Conservation (phyloP, 23 tunicate species). For the Diplosoma virens region DNA sequence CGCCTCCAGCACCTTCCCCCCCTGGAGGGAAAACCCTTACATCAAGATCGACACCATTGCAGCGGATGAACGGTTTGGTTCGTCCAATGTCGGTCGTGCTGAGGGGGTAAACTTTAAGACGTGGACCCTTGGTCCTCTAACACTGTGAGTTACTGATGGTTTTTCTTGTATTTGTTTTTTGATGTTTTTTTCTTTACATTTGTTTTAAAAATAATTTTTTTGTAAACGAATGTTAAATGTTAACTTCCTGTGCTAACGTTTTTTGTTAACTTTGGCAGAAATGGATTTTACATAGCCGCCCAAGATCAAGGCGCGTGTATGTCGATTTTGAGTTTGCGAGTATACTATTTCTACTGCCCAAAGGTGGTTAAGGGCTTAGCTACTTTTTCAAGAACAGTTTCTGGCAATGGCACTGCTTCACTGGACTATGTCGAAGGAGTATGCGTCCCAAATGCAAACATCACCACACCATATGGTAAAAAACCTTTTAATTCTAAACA, state of each 20-base stretch:
- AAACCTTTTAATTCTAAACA: not conserved
- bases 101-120: slow-evolving; percentile 57
- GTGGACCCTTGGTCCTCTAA: slow-evolving; percentile 61
- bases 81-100: not conserved
- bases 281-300: slow-evolving; percentile 79
- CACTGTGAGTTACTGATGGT: slow-evolving; percentile 19
- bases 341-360: slow-evolving; percentile 79
- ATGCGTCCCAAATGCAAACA: slow-evolving; percentile 48
- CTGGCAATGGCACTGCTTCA: slow-evolving; percentile 65
- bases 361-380: slow-evolving; percentile 41
- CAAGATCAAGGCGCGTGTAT: slow-evolving; percentile 89
- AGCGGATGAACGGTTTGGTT: slow-evolving; percentile 57
- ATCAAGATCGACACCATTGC: slow-evolving; percentile 79
- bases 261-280: slow-evolving; percentile 15
- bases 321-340: slow-evolving; percentile 53
- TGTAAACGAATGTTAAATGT: not conserved
- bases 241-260: not conserved
- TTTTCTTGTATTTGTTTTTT: too few species aligned
- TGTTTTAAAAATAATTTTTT: not conserved
- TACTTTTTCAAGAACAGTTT: slow-evolving; percentile 35
- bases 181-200: not conserved
- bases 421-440: slow-evolving; percentile 49
- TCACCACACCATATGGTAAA: slow-evolving; percentile 26
- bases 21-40: slow-evolving; percentile 75
- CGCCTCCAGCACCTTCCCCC: slow-evolving; percentile 69